phyloP scores from a whole-genome alignment of 2,888 invertebrate genomes.

The Ichneumoninae sp. region DNA sequence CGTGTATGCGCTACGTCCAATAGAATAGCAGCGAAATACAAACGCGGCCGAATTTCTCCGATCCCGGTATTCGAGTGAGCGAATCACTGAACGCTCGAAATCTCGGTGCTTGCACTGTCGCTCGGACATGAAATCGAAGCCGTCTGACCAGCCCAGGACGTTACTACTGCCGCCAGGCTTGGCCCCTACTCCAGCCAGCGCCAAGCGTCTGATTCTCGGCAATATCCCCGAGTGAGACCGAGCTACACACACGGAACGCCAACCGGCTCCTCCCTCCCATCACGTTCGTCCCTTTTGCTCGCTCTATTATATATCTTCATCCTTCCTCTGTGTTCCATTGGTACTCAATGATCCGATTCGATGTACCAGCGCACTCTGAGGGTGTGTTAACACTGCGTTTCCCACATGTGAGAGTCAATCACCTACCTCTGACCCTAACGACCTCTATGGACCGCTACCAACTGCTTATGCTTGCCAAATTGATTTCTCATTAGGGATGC shows the following conservation, averaged over 20 bases:
- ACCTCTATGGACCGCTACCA: conserved; percentile 47
- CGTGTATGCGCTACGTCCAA: not conserved
- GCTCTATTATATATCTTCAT: not conserved
- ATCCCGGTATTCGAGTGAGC: conserved; percentile 30
- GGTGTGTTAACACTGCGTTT: conserved; percentile 63
- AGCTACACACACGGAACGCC: conserved; percentile 30
- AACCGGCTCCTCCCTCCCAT: not conserved
- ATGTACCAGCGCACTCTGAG: conserved; percentile 38
- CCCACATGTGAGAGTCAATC: conserved; percentile 50
- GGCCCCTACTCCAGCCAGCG: conserved; percentile 6
- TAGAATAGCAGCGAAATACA: not conserved
- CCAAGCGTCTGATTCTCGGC: conserved; percentile 40
- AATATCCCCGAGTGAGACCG: conserved; percentile 37
- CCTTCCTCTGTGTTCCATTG: conserved; percentile 20
- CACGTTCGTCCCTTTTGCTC: not conserved
- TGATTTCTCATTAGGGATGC: conserved; percentile 65
- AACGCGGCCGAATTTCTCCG: conserved; percentile 21
- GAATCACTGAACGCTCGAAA: conserved; percentile 18
- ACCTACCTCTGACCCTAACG: conserved; percentile 59
- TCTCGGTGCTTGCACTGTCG: conserved; percentile 28
- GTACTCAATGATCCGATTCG: conserved; percentile 52
- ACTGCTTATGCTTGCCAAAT: conserved; percentile 65
- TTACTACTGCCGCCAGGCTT: conserved; percentile 47
- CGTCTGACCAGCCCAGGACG: conserved; percentile 50
- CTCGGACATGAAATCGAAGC: conserved; percentile 25